Conservation (phyloP, 2,797 vertebrate genomes). For the Capromys pilorides region DNA sequence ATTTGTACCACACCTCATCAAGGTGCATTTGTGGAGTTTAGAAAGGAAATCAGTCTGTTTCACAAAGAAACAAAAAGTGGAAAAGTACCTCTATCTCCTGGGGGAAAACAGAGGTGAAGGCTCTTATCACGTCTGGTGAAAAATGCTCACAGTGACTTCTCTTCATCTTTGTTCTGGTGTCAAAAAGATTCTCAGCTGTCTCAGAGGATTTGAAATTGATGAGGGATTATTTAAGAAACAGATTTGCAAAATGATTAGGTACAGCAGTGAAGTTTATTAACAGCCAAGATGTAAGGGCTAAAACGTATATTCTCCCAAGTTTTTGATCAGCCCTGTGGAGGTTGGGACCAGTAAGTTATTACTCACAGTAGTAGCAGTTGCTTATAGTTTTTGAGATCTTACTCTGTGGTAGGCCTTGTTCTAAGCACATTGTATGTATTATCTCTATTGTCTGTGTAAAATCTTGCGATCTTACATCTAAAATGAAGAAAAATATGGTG, state of each 20-base stretch:
- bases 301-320: not conserved
- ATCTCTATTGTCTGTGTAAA: not conserved
- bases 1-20: not conserved
- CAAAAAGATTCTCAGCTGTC: slow-evolving; percentile 1
- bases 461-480: not conserved
- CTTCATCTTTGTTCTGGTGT: slow-evolving; percentile 56
- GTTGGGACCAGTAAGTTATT: not conserved
- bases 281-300: not conserved
- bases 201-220: slow-evolving; percentile 22
- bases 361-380: not conserved
- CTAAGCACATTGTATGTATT: not conserved
- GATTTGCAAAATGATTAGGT: not conserved
- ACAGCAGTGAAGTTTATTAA: not conserved
- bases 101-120: not conserved
- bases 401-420: not conserved
- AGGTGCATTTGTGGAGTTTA: not conserved
- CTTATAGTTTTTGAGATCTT: not conserved
- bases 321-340: not conserved
- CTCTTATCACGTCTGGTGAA: not conserved
- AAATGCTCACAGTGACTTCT: slow-evolving; percentile 35
- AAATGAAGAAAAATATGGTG: not conserved
- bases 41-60: not conserved
- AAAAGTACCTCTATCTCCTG: slow-evolving; percentile 48
- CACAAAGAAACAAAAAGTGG: slow-evolving; percentile 45
- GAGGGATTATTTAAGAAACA: not conserved